These are phyloP conservation scores for Sepiola atlantica DNA, from an alignment of 2,888 invertebrate species.

Conservation along the genomic window DNA sequence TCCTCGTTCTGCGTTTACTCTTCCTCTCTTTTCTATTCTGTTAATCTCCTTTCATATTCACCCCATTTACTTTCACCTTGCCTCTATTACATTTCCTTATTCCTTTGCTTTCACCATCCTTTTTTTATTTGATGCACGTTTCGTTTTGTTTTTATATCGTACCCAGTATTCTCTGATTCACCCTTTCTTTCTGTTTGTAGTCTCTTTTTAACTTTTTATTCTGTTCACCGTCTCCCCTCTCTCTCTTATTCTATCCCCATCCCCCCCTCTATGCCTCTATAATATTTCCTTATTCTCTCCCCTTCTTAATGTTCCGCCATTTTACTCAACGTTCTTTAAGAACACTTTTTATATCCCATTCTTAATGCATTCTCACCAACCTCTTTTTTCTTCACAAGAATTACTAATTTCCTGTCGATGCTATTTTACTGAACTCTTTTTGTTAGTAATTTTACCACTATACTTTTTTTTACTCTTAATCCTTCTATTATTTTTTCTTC, in stretches of 20 bases:
- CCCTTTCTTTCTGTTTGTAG: not conserved
- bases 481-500: not conserved
- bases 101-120: not conserved
- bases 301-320: not conserved
- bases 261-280: not conserved
- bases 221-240: not conserved
- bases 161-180: not conserved
- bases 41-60: too few relatives aligned
- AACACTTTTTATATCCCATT: not conserved
- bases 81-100: not conserved
- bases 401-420: not conserved
- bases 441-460: not conserved
- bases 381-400: not conserved
- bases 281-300: not conserved
- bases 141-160: not conserved
- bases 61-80: not conserved
- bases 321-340: not conserved
- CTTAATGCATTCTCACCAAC: too few relatives aligned
- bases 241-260: too few relatives aligned
- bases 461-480: not conserved
- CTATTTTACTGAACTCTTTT: not conserved
- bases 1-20: too few relatives aligned
- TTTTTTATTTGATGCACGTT: not conserved
- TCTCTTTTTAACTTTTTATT: not conserved
- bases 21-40: not conserved